These are phyloP conservation scores for Macroteleia sp. DNA, from an alignment of 2,888 invertebrate species.

Conservation along the genomic window DNA sequence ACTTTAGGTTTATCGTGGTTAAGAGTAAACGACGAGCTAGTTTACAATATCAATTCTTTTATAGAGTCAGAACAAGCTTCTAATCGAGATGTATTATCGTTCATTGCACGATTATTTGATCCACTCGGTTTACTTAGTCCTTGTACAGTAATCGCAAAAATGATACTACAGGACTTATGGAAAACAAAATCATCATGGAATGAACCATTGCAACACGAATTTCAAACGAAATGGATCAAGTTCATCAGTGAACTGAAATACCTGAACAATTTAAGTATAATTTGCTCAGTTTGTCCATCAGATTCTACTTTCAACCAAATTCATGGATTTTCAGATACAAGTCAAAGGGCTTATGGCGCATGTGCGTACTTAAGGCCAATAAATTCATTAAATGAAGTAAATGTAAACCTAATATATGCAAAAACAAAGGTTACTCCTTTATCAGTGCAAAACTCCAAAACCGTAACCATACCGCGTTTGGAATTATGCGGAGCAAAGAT, in stretches of 20 bases:
- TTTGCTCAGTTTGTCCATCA: neutral
- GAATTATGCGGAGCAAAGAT: constrained; percentile 18
- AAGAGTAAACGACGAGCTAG: constrained; percentile 28
- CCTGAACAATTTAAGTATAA: neutral
- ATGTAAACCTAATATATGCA: too few relatives aligned
- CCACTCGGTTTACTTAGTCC: constrained; percentile 68
- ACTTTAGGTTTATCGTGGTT: constrained; percentile 49
- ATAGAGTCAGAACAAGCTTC: neutral
- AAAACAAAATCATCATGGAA: constrained; percentile 2
- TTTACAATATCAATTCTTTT: neutral
- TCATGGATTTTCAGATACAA: constrained; percentile 21
- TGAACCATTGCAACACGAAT: neutral
- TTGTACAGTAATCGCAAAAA: constrained; percentile 65
- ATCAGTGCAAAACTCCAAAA: too few relatives aligned
- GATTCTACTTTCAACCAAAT: neutral
- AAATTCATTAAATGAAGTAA: neutral
- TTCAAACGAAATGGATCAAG: neutral
- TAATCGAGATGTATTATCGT: constrained; percentile 16
- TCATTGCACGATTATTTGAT: constrained; percentile 68
- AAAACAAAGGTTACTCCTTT: too few relatives aligned
- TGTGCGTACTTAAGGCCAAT: neutral
- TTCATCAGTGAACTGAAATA: neutral
- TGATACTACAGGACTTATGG: constrained; percentile 54
- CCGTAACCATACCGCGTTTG: too few relatives aligned
- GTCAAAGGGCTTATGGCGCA: constrained; percentile 13